These are phyloP conservation scores for Drosophila baimaii DNA, from an alignment of 1,140 invertebrate genomes.

Conservation along the genomic window DNA sequence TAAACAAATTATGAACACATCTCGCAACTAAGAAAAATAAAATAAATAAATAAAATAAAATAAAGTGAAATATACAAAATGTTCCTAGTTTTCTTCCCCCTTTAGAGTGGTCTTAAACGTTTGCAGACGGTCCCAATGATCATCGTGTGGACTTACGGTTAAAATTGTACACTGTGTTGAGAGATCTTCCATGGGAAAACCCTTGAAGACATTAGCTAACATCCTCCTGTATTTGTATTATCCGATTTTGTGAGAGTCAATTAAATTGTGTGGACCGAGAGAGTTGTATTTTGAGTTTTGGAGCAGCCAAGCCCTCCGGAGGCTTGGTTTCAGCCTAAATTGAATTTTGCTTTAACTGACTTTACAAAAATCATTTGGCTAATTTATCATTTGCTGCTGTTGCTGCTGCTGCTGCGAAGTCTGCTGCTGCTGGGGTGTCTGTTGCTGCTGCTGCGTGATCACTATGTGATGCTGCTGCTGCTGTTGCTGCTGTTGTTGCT, in stretches of 20 bases:
- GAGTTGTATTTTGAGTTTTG: conserved; percentile 23
- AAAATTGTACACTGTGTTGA: conserved; percentile 31
- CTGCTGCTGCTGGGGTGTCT: conserved; percentile 54
- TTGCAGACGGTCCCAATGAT: conserved; percentile 7
- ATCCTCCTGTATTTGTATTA: conserved; percentile 46
- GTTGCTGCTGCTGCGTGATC: conserved; percentile 69
- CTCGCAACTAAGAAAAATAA: background rate
- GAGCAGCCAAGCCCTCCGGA: conserved; percentile 17
- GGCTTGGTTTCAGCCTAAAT: conserved; percentile 36
- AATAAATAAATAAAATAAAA: too few relatives aligned
- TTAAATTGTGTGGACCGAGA: conserved; percentile 76
- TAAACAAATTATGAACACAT: too few relatives aligned
- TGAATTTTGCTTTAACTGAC: conserved; percentile 81
- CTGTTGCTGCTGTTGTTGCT: conserved; percentile 68
- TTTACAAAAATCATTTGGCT: conserved; percentile 84
- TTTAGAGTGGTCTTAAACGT: background rate
- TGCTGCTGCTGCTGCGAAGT: conserved; percentile 60
- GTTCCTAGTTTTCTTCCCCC: background rate
- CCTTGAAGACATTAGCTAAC: conserved; percentile 47
- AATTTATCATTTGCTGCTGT: conserved; percentile 81
- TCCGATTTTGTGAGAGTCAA: conserved; percentile 79
- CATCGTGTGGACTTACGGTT: conserved; percentile 22
- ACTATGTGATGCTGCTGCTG: conserved; percentile 74
- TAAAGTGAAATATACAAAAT: background rate
- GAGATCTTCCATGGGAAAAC: conserved; percentile 6